Conservation (phyloP, 2,797 vertebrate species). For the Propithecus deckenii region DNA sequence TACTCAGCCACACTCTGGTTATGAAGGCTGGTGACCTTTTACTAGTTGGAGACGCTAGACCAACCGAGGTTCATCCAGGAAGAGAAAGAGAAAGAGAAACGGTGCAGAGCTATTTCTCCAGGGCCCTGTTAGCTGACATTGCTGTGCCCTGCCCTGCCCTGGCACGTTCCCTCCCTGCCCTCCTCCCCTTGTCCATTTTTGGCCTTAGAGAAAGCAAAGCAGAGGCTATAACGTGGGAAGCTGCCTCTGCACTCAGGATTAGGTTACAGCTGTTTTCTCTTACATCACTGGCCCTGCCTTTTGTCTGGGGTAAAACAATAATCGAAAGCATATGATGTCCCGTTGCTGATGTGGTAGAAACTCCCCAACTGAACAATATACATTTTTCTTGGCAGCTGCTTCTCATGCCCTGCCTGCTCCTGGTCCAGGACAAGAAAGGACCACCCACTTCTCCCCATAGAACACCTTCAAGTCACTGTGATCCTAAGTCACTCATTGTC, state of each 20-base stretch:
- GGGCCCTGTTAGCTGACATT: neutral
- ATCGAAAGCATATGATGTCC: constrained; percentile 84
- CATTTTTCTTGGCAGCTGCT: constrained; percentile 78
- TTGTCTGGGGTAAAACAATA: constrained; percentile 76
- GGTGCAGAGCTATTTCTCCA: neutral
- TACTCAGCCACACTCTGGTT: neutral
- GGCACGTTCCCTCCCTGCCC: neutral
- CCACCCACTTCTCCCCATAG: constrained; percentile 28
- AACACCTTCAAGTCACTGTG: constrained; percentile 59
- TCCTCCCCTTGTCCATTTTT: neutral
- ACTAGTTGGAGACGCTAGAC: neutral
- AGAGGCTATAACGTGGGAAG: neutral
- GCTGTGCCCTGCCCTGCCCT: neutral
- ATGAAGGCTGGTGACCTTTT: constrained; percentile 77
- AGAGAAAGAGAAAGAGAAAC: constrained; percentile 32
- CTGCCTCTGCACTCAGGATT: constrained; percentile 29
- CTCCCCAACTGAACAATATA: constrained; percentile 38
- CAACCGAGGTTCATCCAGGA: constrained; percentile 70
- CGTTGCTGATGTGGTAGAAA: constrained; percentile 84
- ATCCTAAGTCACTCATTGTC: constrained; percentile 68
- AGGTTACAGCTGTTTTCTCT: constrained; percentile 82
- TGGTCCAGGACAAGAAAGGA: constrained; percentile 64
- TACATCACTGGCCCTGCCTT: constrained; percentile 64
- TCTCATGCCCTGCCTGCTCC: constrained; percentile 62
- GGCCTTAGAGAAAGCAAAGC: neutral